Conservation (phyloP, 2,888 invertebrate genomes). For the Eurois occulta region DNA sequence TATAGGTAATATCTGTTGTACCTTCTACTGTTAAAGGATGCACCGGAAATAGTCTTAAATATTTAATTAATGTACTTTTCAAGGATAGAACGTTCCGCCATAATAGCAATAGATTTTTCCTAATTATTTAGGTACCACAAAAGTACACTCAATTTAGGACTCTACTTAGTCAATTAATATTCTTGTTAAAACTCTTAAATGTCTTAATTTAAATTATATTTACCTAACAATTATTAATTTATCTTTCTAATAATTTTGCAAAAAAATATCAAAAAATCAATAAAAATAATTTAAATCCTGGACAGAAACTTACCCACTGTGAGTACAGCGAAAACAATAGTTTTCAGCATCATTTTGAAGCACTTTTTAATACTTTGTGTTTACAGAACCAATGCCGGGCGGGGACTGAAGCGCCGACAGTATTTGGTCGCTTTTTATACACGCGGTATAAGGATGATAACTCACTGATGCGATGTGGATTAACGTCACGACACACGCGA, state of each 20-base stretch:
- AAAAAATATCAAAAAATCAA: background rate
- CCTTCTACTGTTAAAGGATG: background rate
- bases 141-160: background rate
- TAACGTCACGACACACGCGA: background rate
- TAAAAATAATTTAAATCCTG: background rate
- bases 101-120: background rate
- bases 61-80: background rate
- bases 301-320: conserved; percentile 76
- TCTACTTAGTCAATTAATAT: background rate
- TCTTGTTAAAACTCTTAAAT: background rate
- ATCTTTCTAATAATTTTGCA: background rate
- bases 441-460: conserved; percentile 27
- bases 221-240: background rate
- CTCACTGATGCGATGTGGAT: conserved; percentile 30
- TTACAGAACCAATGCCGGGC: conserved; percentile 58
- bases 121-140: background rate
- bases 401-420: conserved; percentile 73
- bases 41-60: background rate
- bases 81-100: background rate
- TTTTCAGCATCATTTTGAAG: conserved; percentile 79
- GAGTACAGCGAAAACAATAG: conserved; percentile 72
- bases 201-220: background rate
- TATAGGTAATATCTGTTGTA: background rate
- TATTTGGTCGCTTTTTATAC: conserved; percentile 56
- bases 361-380: conserved; percentile 56